Percentiles rank a stretch among this genome's conserved stretches.
Conservation (phyloP, 2,888 invertebrate genomes). For the Frankliniella intonsa region DNA sequence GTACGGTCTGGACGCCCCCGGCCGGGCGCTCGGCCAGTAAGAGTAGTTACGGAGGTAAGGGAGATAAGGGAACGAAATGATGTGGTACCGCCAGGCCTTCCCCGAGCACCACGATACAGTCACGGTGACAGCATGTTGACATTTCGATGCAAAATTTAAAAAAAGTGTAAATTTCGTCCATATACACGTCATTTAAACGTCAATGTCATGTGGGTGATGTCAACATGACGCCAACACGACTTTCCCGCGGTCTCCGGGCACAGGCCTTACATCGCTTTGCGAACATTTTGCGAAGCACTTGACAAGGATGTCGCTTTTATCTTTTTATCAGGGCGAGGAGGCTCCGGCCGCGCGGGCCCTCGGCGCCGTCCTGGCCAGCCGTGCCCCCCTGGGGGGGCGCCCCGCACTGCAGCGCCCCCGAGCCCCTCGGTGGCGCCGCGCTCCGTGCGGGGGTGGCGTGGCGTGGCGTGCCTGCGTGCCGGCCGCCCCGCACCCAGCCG, state of each 20-base stretch:
- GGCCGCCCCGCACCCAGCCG: neutral
- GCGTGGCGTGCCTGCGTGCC: neutral
- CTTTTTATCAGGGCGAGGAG: neutral
- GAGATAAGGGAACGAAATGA: neutral
- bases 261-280: neutral
- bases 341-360: slow-evolving; percentile 2
- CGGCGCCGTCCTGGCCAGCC: neutral
- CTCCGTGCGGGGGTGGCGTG: neutral
- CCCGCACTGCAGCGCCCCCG: neutral
- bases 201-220: too few species aligned
- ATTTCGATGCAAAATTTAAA: too few species aligned
- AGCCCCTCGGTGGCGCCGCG: neutral
- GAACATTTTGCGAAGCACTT: neutral
- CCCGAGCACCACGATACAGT: too few species aligned
- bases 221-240: too few species aligned
- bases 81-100: too few species aligned
- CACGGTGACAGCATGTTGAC: too few species aligned
- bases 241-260: too few species aligned
- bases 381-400: neutral
- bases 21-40: neutral
- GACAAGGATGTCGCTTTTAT: neutral
- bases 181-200: too few species aligned
- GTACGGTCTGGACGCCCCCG: neutral
- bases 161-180: too few species aligned
- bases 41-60: neutral